Evolutionary conservation across 2,888 invertebrate genomes (phyloP).

Genomic region (Lithophane semibrunnea): DNA sequence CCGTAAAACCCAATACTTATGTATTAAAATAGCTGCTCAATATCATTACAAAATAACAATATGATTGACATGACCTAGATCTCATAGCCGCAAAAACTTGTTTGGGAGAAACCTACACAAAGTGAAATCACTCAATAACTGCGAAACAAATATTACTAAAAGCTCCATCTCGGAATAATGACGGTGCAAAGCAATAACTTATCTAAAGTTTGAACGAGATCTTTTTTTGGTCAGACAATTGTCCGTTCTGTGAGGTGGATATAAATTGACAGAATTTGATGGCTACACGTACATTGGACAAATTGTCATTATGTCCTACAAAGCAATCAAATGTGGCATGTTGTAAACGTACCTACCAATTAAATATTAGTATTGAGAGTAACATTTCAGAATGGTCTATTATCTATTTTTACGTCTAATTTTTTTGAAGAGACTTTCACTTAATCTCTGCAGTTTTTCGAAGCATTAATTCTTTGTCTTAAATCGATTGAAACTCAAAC

Average conservation of each 20-base stretch:
- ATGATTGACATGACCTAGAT: slow-evolving; percentile 51
- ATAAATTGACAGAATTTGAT: slow-evolving; percentile 10
- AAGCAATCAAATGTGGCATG: background rate
- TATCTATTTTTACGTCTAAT: background rate
- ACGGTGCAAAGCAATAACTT: slow-evolving; percentile 37
- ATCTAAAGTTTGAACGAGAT: slow-evolving; percentile 5
- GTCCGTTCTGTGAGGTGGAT: background rate
- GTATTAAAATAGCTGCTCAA: slow-evolving; percentile 1
- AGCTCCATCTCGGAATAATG: slow-evolving; percentile 37
- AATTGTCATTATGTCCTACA: too few species aligned
- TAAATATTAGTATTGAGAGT: too few species aligned
- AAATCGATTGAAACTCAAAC: too few species aligned
- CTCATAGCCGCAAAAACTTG: slow-evolving; percentile 36
- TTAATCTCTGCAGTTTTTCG: too few species aligned
- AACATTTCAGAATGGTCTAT: background rate
- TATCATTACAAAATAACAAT: slow-evolving; percentile 31
- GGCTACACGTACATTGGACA: background rate
- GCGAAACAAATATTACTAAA: slow-evolving; percentile 46
- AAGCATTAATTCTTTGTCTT: too few species aligned
- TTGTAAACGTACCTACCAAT: background rate
- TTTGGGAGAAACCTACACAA: slow-evolving; percentile 32
- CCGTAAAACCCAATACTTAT: slow-evolving; percentile 1
- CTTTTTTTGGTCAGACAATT: slow-evolving; percentile 15
- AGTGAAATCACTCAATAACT: slow-evolving; percentile 47
- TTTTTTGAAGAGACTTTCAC: too few species aligned